Evolutionary conservation across 53 echinoderm and acorn worm genomes (phyloP), one percentile per base, ranked within the genome.

Genomic region (Arbacia lixula): DNA sequence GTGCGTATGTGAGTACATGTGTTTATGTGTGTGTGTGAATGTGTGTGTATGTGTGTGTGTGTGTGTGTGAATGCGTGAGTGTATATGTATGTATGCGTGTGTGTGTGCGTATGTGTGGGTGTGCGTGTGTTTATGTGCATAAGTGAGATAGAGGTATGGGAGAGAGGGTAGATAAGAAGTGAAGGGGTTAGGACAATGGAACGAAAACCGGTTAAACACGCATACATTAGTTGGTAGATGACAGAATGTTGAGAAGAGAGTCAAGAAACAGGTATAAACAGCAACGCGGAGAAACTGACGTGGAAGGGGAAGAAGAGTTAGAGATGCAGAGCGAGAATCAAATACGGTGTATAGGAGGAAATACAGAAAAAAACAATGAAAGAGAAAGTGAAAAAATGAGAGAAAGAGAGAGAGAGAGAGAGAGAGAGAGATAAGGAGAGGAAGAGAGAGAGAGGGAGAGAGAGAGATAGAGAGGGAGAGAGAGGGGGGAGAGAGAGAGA

Each of bases 81-180:
- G 58, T 57, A 5, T 20, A 21, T 57, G 22, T 11, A 12, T 57
- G 16, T 11, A 20, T 57, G 5, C n/a, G 58, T 20, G 58, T 57
- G 12, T 57, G 58, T 57, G 22, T 12, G 22, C n/a, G 5, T 57
- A 11, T 46, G 42, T 68, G 68, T 68, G 68, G 36, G 2, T 57
- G 58, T 72, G 12, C 27, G 58, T 57, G n/a, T 57, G 58, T 57
- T 11, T 57, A 5, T 57, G 58, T 57, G 58, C n/a, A 46, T 10
- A 46, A 46, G 49, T 46, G 14, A 46, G 49, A 46, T 8, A 46
- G 49, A 46, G 49, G 8, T 46, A 46, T 46, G 8, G 49, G 49
- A 46, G 49, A 10, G 49, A n/a, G n/a, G n/a, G n/a, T n/a, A n/a
- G n/a, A n/a, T n/a, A n/a, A n/a, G n/a, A n/a, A n/a, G n/a, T n/a